A percentile compares a stretch with the other conserved stretches of the same genome.
These are phyloP conservation scores for Brenthis ino DNA, from an alignment of 2,888 invertebrate genomes.

Conservation along the genomic window DNA sequence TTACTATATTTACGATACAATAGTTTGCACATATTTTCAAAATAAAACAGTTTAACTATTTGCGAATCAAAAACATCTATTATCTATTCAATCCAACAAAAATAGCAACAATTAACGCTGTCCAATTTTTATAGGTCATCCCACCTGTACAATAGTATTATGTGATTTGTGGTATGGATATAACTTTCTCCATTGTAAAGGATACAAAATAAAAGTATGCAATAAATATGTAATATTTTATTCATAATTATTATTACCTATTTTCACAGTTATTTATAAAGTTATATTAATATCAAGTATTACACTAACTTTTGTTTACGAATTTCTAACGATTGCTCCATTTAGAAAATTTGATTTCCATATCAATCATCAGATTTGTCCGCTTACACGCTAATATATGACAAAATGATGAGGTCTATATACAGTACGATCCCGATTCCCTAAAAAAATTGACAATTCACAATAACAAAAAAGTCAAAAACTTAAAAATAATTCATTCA, in stretches of 20 bases:
- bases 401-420: slow-evolving; percentile 80
- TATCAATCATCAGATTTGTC: slow-evolving; percentile 77
- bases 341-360: slow-evolving; percentile 82
- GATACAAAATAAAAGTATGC: slow-evolving; percentile 61
- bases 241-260: slow-evolving; percentile 83
- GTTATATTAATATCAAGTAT: slow-evolving; percentile 84
- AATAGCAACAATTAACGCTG: too few relatives aligned
- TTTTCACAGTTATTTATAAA: slow-evolving; percentile 84
- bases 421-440: slow-evolving; percentile 87
- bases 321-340: slow-evolving; percentile 80
- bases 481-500: slow-evolving; percentile 78
- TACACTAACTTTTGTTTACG: slow-evolving; percentile 80
- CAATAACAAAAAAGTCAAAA: slow-evolving; percentile 82
- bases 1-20: too few relatives aligned
- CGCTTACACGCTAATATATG: slow-evolving; percentile 72
- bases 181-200: background rate
- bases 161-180: too few relatives aligned
- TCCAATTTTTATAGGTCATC: too few relatives aligned
- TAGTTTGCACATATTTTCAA: too few relatives aligned
- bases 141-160: too few relatives aligned
- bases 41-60: too few relatives aligned
- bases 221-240: slow-evolving; percentile 83
- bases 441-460: slow-evolving; percentile 87
- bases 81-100: too few relatives aligned
- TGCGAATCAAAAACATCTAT: too few relatives aligned